These are phyloP conservation scores for Baryphthengus martii DNA, from an alignment of 2,113 vertebrate species.

Conservation along the genomic window DNA sequence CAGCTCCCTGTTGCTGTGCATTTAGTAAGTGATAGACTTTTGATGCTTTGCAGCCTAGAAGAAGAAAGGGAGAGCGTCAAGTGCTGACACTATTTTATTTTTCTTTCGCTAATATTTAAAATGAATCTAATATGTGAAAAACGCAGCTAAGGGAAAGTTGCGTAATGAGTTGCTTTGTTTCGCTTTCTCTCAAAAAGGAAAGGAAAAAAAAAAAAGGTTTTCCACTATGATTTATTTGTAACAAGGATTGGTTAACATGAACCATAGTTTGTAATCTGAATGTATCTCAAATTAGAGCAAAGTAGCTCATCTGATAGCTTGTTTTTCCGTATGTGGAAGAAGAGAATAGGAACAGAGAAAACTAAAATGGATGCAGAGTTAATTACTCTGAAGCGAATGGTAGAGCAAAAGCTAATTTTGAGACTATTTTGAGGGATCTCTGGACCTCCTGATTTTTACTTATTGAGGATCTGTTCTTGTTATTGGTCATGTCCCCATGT, in stretches of 20 bases:
- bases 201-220: background rate
- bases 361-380: background rate
- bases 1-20: background rate
- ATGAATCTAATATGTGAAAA: background rate
- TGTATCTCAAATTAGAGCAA: background rate
- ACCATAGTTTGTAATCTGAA: background rate
- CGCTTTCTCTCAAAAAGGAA: background rate
- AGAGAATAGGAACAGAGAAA: background rate
- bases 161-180: background rate
- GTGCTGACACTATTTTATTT: background rate
- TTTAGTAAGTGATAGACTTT: background rate
- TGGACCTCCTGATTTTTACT: background rate
- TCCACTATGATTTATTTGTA: background rate
- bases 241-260: background rate
- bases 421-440: background rate
- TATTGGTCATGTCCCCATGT: background rate
- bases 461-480: background rate
- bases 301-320: background rate
- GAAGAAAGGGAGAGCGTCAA: background rate
- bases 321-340: background rate
- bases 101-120: background rate
- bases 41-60: background rate
- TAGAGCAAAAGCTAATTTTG: background rate
- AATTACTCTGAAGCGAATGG: background rate
- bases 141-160: background rate